Conservation (phyloP, 2,113 vertebrate species). For the Caretta caretta region DNA sequence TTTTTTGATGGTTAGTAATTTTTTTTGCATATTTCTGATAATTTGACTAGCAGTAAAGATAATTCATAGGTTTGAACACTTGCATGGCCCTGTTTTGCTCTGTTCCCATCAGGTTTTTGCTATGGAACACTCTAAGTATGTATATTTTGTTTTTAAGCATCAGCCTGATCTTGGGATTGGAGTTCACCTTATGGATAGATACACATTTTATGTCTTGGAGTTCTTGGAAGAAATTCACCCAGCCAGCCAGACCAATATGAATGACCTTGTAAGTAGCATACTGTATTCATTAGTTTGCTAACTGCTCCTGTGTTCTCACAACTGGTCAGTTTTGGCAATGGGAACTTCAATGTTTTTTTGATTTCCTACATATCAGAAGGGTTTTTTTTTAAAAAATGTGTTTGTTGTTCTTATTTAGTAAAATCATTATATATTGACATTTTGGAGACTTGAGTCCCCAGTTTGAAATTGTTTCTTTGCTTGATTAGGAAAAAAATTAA, state of each 20-base stretch:
- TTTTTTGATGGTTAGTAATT: neutral
- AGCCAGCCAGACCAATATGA: slow-evolving; percentile 95
- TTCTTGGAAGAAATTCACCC: slow-evolving; percentile 98
- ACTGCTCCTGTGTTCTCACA: slow-evolving; percentile 1
- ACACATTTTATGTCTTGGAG: slow-evolving; percentile 97
- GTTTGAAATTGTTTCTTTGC: neutral
- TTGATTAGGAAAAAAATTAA: neutral
- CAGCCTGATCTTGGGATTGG: slow-evolving; percentile 97
- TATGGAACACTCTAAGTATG: slow-evolving; percentile 6
- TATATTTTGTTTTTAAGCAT: slow-evolving; percentile 83
- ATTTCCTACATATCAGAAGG: neutral
- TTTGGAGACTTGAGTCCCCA: neutral
- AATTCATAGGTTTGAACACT: neutral
- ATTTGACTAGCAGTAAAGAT: neutral
- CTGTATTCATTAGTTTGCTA: slow-evolving; percentile 11
- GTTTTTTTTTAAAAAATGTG: neutral
- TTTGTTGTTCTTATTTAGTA: neutral
- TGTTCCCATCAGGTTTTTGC: neutral
- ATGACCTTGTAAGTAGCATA: slow-evolving; percentile 88
- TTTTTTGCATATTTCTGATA: neutral
- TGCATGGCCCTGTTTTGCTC: neutral
- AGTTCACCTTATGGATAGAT: slow-evolving; percentile 98
- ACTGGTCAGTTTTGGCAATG: neutral
- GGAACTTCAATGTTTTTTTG: slow-evolving; percentile 10
- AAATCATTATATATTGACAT: neutral